Percentiles rank a stretch among this genome's conserved stretches.
These are phyloP conservation scores for Ormyrus nitidulus DNA, from an alignment of 2,888 invertebrate species.

Conservation along the genomic window DNA sequence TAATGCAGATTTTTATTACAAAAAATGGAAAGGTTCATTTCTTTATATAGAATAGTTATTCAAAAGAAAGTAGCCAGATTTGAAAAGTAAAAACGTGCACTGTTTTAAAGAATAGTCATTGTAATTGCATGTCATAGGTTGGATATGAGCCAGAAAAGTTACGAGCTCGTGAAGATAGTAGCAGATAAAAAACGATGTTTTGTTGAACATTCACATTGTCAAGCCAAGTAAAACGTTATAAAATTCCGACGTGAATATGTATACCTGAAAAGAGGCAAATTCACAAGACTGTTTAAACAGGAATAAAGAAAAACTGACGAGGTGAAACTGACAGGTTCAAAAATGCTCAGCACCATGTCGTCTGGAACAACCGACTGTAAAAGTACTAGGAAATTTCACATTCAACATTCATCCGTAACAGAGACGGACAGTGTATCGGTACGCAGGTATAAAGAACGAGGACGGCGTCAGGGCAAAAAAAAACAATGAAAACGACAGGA, in stretches of 20 bases:
- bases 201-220: background rate
- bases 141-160: too few species aligned
- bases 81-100: too few species aligned
- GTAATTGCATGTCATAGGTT: too few species aligned
- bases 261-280: background rate
- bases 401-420: slow-evolving; percentile 32
- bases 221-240: slow-evolving; percentile 14
- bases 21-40: too few species aligned
- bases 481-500: slow-evolving; percentile 36
- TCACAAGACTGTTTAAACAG: slow-evolving; percentile 8
- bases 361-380: background rate
- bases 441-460: background rate
- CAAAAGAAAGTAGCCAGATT: too few species aligned
- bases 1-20: too few species aligned
- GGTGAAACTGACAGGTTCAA: slow-evolving; percentile 39
- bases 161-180: too few species aligned
- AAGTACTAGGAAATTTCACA: slow-evolving; percentile 40
- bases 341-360: background rate
- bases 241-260: slow-evolving; percentile 6
- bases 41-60: too few species aligned
- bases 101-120: too few species aligned
- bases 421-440: background rate
- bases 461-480: slow-evolving; percentile 6
- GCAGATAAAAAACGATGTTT: background rate
- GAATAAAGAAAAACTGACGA: slow-evolving; percentile 45